A percentile compares a stretch with the other conserved stretches of the same genome.
These are phyloP conservation scores for Zaprionus ghesquierei DNA, from an alignment of 1,140 invertebrate species.

Conservation along the genomic window DNA sequence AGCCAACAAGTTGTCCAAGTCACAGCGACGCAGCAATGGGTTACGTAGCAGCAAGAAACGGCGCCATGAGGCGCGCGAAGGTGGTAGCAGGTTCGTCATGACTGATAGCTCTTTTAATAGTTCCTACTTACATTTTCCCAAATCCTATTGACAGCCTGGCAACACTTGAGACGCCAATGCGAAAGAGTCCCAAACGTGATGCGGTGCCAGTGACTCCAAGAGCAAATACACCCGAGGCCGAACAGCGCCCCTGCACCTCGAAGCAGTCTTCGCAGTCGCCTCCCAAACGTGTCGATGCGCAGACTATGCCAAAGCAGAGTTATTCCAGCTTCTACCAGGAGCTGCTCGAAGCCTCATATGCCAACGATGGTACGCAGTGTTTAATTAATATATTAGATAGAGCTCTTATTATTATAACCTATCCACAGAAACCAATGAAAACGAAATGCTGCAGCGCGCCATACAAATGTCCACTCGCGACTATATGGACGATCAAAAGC, in stretches of 20 bases:
- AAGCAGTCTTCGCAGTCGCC: slow-evolving; percentile 71
- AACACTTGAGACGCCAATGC: slow-evolving; percentile 43
- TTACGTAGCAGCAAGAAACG: slow-evolving; percentile 65
- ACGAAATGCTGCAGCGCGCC: slow-evolving; percentile 79
- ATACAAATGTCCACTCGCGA: slow-evolving; percentile 81
- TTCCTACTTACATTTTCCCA: background rate
- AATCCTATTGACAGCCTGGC: slow-evolving; percentile 31
- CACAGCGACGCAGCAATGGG: slow-evolving; percentile 51
- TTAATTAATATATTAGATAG: background rate
- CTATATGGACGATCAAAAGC: slow-evolving; percentile 78
- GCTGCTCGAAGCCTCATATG: slow-evolving; percentile 77
- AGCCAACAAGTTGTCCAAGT: slow-evolving; percentile 46
- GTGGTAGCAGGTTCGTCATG: slow-evolving; percentile 37
- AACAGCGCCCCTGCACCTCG: slow-evolving; percentile 72
- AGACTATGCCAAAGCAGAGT: slow-evolving; percentile 41
- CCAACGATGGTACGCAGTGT: slow-evolving; percentile 64
- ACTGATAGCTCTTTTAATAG: background rate
- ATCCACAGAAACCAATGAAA: slow-evolving; percentile 64
- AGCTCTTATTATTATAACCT: slow-evolving; percentile 10
- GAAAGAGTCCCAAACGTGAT: slow-evolving; percentile 68
- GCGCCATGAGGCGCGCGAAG: slow-evolving; percentile 62
- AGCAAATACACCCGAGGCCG: slow-evolving; percentile 63
- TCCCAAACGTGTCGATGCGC: slow-evolving; percentile 41
- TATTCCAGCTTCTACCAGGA: slow-evolving; percentile 78
- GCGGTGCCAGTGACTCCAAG: slow-evolving; percentile 36